phyloP scores from a whole-genome alignment of 30 jellyfish, hydroid and myxozoan species.

The Sanderia malayensis region DNA sequence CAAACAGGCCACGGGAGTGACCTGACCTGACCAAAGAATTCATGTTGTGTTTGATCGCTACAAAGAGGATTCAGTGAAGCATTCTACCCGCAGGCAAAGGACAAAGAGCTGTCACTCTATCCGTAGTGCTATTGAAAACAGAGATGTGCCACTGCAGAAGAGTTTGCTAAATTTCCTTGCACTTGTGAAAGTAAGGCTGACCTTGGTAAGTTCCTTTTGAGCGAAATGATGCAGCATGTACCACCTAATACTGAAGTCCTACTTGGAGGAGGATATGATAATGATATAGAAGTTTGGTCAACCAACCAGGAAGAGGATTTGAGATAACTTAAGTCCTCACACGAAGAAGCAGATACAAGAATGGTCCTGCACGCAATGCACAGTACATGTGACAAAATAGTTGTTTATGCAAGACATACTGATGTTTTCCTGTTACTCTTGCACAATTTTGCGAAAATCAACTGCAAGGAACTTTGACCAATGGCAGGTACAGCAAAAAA shows the following conservation, averaged over 20 bases:
- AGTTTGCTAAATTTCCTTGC: neutral
- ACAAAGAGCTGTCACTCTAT: slow-evolving; percentile 7
- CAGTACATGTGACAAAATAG: slow-evolving; percentile 30
- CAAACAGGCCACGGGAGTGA: too few species aligned
- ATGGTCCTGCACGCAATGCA: slow-evolving; percentile 34
- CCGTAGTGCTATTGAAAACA: slow-evolving; percentile 7
- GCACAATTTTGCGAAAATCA: slow-evolving; percentile 13
- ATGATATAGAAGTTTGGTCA: slow-evolving; percentile 5
- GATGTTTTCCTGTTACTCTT: slow-evolving; percentile 34
- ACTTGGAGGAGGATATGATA: slow-evolving; percentile 7
- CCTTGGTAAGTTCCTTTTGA: neutral
- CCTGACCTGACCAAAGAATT: neutral
- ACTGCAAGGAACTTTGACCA: slow-evolving; percentile 29
- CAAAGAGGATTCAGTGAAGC: slow-evolving; percentile 4
- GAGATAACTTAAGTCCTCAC: slow-evolving; percentile 2
- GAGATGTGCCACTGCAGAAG: slow-evolving; percentile 25
- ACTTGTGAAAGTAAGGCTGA: neutral
- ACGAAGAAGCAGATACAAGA: slow-evolving; percentile 38
- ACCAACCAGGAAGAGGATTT: slow-evolving; percentile 16
- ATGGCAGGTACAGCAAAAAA: slow-evolving; percentile 28
- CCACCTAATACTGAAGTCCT: neutral
- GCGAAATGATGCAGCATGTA: neutral
- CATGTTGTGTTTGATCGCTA: neutral
- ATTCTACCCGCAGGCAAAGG: slow-evolving; percentile 14
- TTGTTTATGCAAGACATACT: slow-evolving; percentile 36